These are phyloP conservation scores for Zelleria hepariella DNA, from an alignment of 2,888 invertebrate species.

Conservation along the genomic window DNA sequence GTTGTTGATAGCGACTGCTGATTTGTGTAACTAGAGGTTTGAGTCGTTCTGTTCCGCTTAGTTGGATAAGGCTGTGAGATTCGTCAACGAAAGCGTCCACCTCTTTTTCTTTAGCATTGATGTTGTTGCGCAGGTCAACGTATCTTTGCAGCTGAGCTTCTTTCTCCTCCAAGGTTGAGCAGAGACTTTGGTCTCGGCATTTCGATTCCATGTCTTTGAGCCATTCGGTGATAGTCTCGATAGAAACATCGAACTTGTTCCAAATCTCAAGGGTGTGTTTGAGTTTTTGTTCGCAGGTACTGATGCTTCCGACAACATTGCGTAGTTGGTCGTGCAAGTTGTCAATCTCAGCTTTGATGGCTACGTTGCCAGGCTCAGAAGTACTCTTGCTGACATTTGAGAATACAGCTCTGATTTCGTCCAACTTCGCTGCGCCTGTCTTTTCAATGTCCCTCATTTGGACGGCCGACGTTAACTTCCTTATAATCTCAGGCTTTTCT, in stretches of 20 bases:
- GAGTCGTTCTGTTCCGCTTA: slow-evolving; percentile 87
- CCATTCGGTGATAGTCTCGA: slow-evolving; percentile 89
- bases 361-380: slow-evolving; percentile 81
- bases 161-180: slow-evolving; percentile 86
- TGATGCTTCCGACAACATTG: slow-evolving; percentile 77
- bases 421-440: slow-evolving; percentile 76
- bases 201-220: slow-evolving; percentile 86
- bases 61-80: slow-evolving; percentile 87
- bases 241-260: slow-evolving; percentile 87
- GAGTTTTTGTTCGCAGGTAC: slow-evolving; percentile 79
- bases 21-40: slow-evolving; percentile 91
- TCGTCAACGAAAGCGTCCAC: slow-evolving; percentile 91
- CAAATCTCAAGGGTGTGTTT: slow-evolving; percentile 84
- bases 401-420: slow-evolving; percentile 78
- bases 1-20: slow-evolving; percentile 86
- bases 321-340: slow-evolving; percentile 77
- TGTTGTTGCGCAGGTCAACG: slow-evolving; percentile 80
- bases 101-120: slow-evolving; percentile 85
- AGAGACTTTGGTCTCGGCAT: slow-evolving; percentile 88
- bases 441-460: slow-evolving; percentile 76
- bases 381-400: slow-evolving; percentile 82
- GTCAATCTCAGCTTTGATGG: slow-evolving; percentile 80
- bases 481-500: slow-evolving; percentile 85
- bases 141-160: slow-evolving; percentile 79
- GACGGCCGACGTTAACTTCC: slow-evolving; percentile 77